Evolutionary conservation across 2,888 invertebrate species (phyloP).

Genomic region (Saturnia pavonia): DNA sequence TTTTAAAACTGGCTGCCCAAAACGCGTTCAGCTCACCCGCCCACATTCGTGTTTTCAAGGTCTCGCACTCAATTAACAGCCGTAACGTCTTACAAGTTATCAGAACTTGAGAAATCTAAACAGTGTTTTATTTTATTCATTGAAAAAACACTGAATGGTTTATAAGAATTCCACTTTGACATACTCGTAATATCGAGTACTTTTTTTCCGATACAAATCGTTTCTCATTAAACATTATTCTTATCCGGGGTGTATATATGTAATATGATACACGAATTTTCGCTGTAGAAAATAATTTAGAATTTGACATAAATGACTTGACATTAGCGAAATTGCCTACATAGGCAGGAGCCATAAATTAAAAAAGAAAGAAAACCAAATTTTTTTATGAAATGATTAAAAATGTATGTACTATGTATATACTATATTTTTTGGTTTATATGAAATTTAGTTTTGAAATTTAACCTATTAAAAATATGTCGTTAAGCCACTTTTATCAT

Average conservation of each 20-base stretch:
- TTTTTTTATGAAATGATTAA: too few species aligned
- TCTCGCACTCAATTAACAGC: slow-evolving; percentile 51
- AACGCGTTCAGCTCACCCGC: slow-evolving; percentile 35
- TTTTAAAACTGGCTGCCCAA: slow-evolving; percentile 14
- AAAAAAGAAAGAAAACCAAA: too few species aligned
- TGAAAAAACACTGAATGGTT: background rate
- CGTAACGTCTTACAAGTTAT: slow-evolving; percentile 13
- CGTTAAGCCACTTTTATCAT: background rate
- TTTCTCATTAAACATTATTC: background rate
- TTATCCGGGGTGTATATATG: too few species aligned
- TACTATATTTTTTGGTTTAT: too few species aligned
- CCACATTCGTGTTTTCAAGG: slow-evolving; percentile 61
- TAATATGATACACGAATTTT: background rate
- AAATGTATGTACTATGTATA: too few species aligned
- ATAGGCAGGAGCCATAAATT: too few species aligned
- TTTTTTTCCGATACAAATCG: background rate
- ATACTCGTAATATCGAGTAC: background rate
- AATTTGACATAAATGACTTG: background rate
- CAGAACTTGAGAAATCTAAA: slow-evolving; percentile 14
- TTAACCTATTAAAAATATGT: background rate
- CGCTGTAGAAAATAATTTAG: background rate
- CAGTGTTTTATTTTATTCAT: background rate
- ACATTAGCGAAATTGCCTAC: too few species aligned
- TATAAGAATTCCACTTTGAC: background rate
- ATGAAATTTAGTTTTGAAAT: background rate